Percentiles rank a stretch among this genome's conserved stretches.
Evolutionary conservation across 2,113 vertebrate species (phyloP).

Genomic region (Zootoca vivipara): DNA sequence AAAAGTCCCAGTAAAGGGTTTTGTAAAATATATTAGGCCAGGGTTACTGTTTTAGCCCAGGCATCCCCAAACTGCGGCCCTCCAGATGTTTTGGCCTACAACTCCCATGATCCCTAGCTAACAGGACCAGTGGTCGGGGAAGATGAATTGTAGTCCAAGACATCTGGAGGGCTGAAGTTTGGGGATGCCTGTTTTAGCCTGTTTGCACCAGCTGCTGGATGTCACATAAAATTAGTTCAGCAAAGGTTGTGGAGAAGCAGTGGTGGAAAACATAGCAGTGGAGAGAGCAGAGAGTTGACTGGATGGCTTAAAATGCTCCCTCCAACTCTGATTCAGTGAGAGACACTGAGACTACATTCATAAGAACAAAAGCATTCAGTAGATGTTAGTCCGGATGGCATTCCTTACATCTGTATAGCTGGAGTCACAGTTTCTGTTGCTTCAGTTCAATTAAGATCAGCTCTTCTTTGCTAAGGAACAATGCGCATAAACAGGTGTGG

Average conservation of each 20-base stretch:
- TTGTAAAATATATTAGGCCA: conserved; percentile 18
- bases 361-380: neutral
- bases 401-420: neutral
- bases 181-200: neutral
- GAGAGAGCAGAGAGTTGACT: neutral
- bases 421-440: neutral
- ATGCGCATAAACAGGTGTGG: neutral
- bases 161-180: too few relatives aligned
- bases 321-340: neutral
- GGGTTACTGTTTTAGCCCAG: neutral
- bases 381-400: neutral
- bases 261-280: neutral
- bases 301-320: neutral
- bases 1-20: conserved; percentile 1
- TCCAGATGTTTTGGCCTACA: too few relatives aligned
- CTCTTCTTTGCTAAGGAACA: neutral
- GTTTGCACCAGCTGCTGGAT: neutral
- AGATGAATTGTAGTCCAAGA: too few relatives aligned
- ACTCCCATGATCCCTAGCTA: too few relatives aligned
- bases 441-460: neutral
- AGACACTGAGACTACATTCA: neutral
- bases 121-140: too few relatives aligned
- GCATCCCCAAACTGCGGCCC: too few relatives aligned
- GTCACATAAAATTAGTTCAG: neutral
- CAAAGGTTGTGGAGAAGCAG: neutral